These are phyloP conservation scores for Anolis apletophallus DNA, from an alignment of 2,797 vertebrate species.

Conservation along the genomic window DNA sequence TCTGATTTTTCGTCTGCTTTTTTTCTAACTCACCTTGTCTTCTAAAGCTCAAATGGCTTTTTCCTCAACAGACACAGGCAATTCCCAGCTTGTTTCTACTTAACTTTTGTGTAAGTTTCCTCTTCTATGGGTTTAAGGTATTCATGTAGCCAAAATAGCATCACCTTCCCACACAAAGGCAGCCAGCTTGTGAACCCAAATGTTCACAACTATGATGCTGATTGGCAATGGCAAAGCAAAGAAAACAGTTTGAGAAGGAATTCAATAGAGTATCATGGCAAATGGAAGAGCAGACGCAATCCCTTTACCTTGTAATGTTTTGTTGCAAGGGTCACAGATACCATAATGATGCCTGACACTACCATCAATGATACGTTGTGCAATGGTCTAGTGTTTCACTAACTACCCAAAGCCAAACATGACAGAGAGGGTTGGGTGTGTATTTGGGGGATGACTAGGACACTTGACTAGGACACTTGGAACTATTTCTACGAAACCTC, in stretches of 20 bases:
- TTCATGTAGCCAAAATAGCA: background rate
- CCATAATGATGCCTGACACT: background rate
- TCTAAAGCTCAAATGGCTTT: background rate
- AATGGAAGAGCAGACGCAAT: background rate
- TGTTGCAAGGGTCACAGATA: background rate
- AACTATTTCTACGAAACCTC: no score
- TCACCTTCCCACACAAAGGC: background rate
- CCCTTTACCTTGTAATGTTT: background rate
- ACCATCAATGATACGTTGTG: background rate
- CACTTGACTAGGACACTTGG: no score
- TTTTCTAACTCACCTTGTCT: background rate
- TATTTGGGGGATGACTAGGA: no score
- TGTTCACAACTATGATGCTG: background rate
- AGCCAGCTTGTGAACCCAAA: background rate
- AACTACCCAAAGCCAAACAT: no score
- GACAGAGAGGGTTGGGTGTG: no score
- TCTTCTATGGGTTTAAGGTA: background rate
- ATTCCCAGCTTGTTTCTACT: background rate
- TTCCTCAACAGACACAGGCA: background rate
- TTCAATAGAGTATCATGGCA: no score
- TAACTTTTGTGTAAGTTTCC: background rate
- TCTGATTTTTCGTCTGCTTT: no score
- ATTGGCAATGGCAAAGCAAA: no score
- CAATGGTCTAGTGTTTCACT: no score
- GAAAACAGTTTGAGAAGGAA: background rate